These are phyloP conservation scores for Bombus polaris DNA, from an alignment of 1,140 invertebrate species.

Conservation along the genomic window DNA sequence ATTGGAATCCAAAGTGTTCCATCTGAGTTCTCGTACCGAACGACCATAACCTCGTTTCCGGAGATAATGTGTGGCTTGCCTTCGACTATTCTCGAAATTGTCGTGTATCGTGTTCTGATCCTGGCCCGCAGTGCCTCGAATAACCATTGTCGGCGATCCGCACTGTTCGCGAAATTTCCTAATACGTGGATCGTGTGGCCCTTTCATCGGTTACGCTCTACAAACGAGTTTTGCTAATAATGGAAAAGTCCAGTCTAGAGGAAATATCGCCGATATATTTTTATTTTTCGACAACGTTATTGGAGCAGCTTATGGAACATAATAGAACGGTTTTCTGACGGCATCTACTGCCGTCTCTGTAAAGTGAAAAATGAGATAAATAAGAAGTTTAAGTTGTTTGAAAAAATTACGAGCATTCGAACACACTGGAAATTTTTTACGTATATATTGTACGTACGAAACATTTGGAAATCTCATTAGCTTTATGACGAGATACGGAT, in stretches of 20 bases:
- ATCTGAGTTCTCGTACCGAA: constrained; percentile 29
- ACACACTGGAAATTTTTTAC: too few species aligned
- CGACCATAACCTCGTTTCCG: constrained; percentile 31
- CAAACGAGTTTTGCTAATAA: background rate
- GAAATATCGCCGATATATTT: background rate
- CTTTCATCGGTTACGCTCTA: constrained; percentile 4
- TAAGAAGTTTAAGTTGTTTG: background rate
- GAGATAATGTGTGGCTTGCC: constrained; percentile 38
- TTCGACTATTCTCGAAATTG: constrained; percentile 39
- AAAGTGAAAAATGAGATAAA: background rate
- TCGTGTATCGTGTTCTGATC: constrained; percentile 27
- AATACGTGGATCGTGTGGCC: background rate
- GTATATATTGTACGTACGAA: too few species aligned
- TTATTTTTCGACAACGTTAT: background rate
- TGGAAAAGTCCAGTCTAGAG: background rate
- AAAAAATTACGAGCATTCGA: too few species aligned
- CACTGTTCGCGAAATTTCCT: constrained; percentile 26
- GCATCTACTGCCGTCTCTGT: background rate
- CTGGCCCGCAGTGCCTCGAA: constrained; percentile 7
- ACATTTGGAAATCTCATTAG: too few species aligned
- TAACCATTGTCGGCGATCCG: constrained; percentile 22
- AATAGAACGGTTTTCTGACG: background rate
- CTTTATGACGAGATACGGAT: too few species aligned
- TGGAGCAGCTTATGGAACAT: background rate
- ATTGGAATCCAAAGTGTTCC: constrained; percentile 43